Conservation (phyloP, 2,888 invertebrate species). For the Hermaeophaga mercurialis region DNA sequence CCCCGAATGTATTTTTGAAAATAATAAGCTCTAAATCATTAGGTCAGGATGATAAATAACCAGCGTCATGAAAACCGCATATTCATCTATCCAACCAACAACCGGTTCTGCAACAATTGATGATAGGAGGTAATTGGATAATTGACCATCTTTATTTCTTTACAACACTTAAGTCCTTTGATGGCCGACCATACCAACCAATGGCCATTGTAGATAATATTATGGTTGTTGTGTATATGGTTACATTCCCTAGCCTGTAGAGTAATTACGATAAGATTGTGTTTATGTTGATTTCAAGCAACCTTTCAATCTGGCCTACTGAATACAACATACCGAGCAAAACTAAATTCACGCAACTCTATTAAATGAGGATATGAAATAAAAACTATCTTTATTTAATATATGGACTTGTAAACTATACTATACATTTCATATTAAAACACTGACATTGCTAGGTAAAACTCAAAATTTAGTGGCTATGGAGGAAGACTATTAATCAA, state of each 20-base stretch:
- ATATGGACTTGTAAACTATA: too few relatives aligned
- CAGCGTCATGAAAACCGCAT: conserved; percentile 18
- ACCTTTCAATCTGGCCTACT: not conserved
- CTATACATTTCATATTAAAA: too few relatives aligned
- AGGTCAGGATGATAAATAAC: conserved; percentile 20
- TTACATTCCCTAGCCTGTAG: conserved; percentile 42
- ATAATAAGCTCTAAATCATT: conserved; percentile 18
- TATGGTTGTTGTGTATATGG: conserved; percentile 49
- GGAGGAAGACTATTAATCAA: too few relatives aligned
- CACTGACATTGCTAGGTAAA: too few relatives aligned
- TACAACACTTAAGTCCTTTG: conserved; percentile 51
- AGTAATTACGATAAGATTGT: conserved; percentile 36
- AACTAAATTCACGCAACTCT: too few relatives aligned
- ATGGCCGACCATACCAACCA: conserved; percentile 50
- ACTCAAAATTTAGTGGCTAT: too few relatives aligned
- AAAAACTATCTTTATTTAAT: too few relatives aligned
- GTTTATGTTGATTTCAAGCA: conserved; percentile 13
- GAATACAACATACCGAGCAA: too few relatives aligned
- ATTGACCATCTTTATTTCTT: conserved; percentile 54
- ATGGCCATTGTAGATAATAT: conserved; percentile 53
- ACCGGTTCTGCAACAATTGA: conserved; percentile 53
- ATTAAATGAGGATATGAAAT: too few relatives aligned
- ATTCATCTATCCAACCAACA: conserved; percentile 24
- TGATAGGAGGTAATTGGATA: conserved; percentile 56
- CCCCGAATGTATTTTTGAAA: too few relatives aligned